Evolutionary conservation across 2,797 vertebrate species (phyloP).

Genomic region (Cyprinodon diabolis): DNA sequence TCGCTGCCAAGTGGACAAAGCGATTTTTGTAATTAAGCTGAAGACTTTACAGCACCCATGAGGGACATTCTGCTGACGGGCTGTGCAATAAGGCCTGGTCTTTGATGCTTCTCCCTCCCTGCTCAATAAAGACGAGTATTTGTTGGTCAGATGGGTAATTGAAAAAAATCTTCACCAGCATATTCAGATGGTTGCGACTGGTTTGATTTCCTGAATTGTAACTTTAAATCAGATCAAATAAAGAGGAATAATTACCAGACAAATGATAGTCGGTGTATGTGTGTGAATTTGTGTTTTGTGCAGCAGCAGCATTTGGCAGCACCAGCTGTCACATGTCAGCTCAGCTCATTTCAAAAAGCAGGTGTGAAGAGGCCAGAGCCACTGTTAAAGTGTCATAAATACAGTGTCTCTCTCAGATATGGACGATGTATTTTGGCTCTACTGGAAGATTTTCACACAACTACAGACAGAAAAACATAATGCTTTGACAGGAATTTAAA

Average conservation of each 20-base stretch:
- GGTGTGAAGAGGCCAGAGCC: conserved; percentile 30
- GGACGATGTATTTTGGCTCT: neutral
- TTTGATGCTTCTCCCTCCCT: conserved; percentile 8
- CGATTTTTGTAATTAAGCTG: conserved; percentile 39
- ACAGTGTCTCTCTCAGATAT: neutral
- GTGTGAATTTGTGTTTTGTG: conserved; percentile 10
- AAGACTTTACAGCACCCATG: conserved; percentile 37
- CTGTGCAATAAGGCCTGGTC: conserved; percentile 38
- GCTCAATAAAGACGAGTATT: neutral
- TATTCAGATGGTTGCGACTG: conserved; percentile 10
- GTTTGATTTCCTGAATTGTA: conserved; percentile 1
- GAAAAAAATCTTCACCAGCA: too few species aligned
- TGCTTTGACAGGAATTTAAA: too few species aligned
- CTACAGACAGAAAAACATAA: conserved; percentile 9
- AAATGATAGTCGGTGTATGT: conserved; percentile 1
- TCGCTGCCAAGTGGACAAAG: conserved; percentile 38
- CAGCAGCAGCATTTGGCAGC: conserved; percentile 6
- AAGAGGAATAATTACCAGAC: neutral
- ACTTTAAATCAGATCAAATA: neutral
- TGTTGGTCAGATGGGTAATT: neutral
- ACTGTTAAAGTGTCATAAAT: conserved; percentile 26
- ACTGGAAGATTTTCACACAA: neutral
- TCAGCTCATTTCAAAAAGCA: conserved; percentile 35
- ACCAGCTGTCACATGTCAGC: conserved; percentile 2
- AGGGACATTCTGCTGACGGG: conserved; percentile 42